These are phyloP conservation scores for Paedocypris micromegethes DNA, from an alignment of 2,797 vertebrate species.

Conservation along the genomic window DNA sequence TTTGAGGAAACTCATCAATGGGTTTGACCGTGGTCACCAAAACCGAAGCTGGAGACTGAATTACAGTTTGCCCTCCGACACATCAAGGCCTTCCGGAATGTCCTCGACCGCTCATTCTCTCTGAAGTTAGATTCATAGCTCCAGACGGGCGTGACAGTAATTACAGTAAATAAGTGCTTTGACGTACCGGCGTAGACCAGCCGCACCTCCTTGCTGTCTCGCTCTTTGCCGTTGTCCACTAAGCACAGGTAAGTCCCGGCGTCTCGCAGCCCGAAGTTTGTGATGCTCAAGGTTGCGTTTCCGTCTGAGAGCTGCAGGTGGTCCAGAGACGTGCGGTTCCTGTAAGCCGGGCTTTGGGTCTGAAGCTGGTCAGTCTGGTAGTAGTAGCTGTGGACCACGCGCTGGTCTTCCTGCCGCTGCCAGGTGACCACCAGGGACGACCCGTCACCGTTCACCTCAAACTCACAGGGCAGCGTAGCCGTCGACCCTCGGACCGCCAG, in stretches of 20 bases:
- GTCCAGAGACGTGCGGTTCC: slow-evolving; percentile 40
- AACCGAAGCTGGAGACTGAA: too few relatives aligned
- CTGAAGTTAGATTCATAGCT: neutral
- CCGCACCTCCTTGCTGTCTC: slow-evolving; percentile 14
- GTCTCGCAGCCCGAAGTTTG: slow-evolving; percentile 30
- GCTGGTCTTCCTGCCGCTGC: slow-evolving; percentile 34
- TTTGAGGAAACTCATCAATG: too few relatives aligned
- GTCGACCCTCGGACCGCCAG: slow-evolving; percentile 18
- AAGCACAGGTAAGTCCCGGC: slow-evolving; percentile 43
- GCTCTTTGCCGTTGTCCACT: slow-evolving; percentile 34
- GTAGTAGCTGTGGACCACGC: slow-evolving; percentile 53
- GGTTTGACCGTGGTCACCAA: too few relatives aligned
- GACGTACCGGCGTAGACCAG: slow-evolving; percentile 47
- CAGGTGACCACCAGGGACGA: slow-evolving; percentile 44
- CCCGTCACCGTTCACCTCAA: neutral
- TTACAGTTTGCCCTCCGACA: too few relatives aligned
- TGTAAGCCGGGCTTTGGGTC: slow-evolving; percentile 29
- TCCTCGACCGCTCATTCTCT: too few relatives aligned
- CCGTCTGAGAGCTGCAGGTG: slow-evolving; percentile 26
- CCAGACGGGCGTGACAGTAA: neutral
- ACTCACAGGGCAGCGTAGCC: slow-evolving; percentile 44
- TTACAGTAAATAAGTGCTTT: neutral
- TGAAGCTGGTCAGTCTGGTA: slow-evolving; percentile 37
- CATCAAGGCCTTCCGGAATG: too few relatives aligned
- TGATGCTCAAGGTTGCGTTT: slow-evolving; percentile 47